These are phyloP conservation scores for Drosophila ogumai DNA, from an alignment of 1,140 invertebrate species.

Conservation along the genomic window DNA sequence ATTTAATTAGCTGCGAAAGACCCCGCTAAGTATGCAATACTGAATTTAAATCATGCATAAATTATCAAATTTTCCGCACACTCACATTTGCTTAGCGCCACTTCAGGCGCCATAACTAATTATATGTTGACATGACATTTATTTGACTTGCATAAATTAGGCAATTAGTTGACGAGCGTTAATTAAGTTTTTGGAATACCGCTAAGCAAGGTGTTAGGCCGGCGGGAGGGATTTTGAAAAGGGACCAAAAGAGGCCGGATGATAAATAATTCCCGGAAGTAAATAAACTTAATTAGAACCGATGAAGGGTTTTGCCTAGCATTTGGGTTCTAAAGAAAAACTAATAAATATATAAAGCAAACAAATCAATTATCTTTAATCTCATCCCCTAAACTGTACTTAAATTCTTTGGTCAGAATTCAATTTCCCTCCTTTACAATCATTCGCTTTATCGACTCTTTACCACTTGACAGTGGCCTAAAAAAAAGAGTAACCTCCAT, in stretches of 20 bases:
- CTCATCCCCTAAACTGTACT: neutral
- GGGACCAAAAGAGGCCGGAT: neutral
- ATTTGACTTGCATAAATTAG: constrained; percentile 81
- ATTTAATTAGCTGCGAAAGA: constrained; percentile 44
- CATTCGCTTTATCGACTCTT: constrained; percentile 13
- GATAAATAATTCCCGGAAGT: neutral
- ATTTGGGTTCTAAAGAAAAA: neutral
- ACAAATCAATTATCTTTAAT: neutral
- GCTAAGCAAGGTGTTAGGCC: constrained; percentile 24
- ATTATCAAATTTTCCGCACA: constrained; percentile 39
- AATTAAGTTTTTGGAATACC: constrained; percentile 62
- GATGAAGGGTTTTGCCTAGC: neutral
- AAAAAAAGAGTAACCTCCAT: neutral
- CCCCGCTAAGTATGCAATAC: neutral
- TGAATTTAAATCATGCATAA: constrained; percentile 67
- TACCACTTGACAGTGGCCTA: constrained; percentile 22
- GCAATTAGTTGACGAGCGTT: constrained; percentile 71
- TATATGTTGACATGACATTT: constrained; percentile 80
- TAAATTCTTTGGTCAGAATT: neutral
- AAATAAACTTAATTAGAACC: neutral
- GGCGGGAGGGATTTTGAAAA: neutral
- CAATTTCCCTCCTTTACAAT: neutral
- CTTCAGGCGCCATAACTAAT: constrained; percentile 63
- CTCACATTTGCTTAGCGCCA: constrained; percentile 43
- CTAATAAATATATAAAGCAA: neutral